Evolutionary conservation across 2,113 vertebrate genomes (phyloP), one percentile per base, ranked within the genome.

Genomic region (Pluvialis apricaria): DNA sequence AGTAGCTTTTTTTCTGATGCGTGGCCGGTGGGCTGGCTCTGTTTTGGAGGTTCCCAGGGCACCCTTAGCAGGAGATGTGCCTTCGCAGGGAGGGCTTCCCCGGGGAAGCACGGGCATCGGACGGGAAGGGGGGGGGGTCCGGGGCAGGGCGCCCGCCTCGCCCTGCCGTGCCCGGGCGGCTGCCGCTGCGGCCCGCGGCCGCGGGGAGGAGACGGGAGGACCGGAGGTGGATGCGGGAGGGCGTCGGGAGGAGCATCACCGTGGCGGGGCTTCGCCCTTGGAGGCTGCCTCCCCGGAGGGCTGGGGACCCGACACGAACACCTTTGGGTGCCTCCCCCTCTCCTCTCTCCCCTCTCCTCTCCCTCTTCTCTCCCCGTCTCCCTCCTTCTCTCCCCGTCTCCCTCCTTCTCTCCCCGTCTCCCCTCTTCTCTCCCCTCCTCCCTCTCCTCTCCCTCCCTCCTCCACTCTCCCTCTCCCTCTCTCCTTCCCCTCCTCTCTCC

Each of bases 201-300:
- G 95, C 97, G 60, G 94, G 97, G 91, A 90, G 97, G 96, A 97
- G 97, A 71, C 72, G 76, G 76, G 70, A 97, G 89, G 21, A 93
- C 38, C 40, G n/a, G 38, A n/a, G n/a, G n/a, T n/a, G 21, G 31
- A 47, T 66, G 68, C 9, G 34, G 57, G 66, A 7, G 42, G 17
- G 1, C 6, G 20, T 34, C 34, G 32, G n/a, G 32, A 42, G 52
- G 36, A 38, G 58, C 86, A 3, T 17, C 71, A 5, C 7, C 68
- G 17, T 8, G 29, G 32, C 3, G 7, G 15, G 31, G 5, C 26
- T 24, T 21, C 6, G 20, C 34, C 20, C 6, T 2, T 2, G 40
- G 29, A 36, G 28, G 34, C 24, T 47, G 80, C 75, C 80, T 66
- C 68, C 77, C 88, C 44, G 32, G 54, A 55, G 57, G 22, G 80